A percentile compares a stretch with the other conserved stretches of the same genome.
Evolutionary conservation across 92 coral and sea anemone species (phyloP).

Genomic region (Bergia sp.): DNA sequence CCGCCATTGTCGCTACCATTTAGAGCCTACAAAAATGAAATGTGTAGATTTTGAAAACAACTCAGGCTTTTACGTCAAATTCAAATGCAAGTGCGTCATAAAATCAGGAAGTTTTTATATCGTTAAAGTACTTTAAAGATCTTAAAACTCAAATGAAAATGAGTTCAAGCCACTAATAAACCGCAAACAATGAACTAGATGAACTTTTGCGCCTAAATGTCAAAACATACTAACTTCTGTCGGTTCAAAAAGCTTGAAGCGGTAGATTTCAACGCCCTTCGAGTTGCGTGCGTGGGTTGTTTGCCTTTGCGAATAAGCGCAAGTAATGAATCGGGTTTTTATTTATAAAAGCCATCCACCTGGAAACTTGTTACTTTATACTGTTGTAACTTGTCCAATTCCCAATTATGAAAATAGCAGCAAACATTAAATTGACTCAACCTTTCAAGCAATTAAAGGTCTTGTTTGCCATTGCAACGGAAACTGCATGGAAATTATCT

Average conservation of each 20-base stretch:
- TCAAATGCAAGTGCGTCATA: neutral
- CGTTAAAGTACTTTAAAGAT: neutral
- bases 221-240: slow-evolving; percentile 16
- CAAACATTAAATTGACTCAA: slow-evolving; percentile 5
- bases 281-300: neutral
- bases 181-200: neutral
- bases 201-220: neutral
- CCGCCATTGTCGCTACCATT: neutral
- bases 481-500: neutral
- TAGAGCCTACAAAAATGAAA: neutral
- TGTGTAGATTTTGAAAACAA: neutral
- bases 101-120: neutral
- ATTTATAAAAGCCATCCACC: neutral
- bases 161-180: neutral
- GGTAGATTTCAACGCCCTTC: neutral
- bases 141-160: neutral
- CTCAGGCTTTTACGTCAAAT: neutral
- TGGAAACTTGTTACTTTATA: neutral
- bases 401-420: slow-evolving; percentile 8
- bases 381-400: slow-evolving; percentile 3
- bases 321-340: neutral
- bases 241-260: neutral
- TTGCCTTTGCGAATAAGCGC: neutral
- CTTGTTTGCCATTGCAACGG: neutral
- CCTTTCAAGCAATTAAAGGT: slow-evolving; percentile 5